Conservation (phyloP, 2,797 vertebrate genomes). For the Oophaga sylvatica region DNA sequence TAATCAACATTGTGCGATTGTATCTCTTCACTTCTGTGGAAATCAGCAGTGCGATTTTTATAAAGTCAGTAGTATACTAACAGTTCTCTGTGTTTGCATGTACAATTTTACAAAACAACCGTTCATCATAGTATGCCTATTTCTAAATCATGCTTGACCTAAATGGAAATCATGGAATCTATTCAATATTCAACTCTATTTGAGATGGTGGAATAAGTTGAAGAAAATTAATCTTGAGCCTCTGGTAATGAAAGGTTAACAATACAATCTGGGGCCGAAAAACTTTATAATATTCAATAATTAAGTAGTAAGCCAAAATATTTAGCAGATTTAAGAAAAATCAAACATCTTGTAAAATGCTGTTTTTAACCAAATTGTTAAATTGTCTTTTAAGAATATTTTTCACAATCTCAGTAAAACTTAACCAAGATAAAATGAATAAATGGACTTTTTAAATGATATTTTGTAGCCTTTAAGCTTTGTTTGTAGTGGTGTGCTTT, state of each 20-base stretch:
- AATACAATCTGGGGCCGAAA: background rate
- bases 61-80: constrained; percentile 71
- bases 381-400: constrained; percentile 3
- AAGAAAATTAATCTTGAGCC: background rate
- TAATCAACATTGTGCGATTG: constrained; percentile 79
- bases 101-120: background rate
- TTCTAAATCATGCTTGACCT: background rate
- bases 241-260: background rate
- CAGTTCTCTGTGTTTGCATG: constrained; percentile 29
- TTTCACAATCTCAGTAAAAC: background rate
- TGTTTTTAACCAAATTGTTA: constrained; percentile 9
- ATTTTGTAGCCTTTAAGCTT: background rate
- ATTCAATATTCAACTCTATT: background rate
- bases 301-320: background rate
- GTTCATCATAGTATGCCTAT: background rate
- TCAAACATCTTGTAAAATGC: constrained; percentile 4
- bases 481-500: background rate
- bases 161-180: background rate
- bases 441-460: background rate
- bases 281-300: background rate
- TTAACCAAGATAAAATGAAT: background rate
- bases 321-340: background rate
- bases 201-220: background rate
- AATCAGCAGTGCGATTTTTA: constrained; percentile 87
- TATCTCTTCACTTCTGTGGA: constrained; percentile 82